These are phyloP conservation scores for Bovichtus diacanthus DNA, from an alignment of 2,797 vertebrate genomes.

Conservation along the genomic window DNA sequence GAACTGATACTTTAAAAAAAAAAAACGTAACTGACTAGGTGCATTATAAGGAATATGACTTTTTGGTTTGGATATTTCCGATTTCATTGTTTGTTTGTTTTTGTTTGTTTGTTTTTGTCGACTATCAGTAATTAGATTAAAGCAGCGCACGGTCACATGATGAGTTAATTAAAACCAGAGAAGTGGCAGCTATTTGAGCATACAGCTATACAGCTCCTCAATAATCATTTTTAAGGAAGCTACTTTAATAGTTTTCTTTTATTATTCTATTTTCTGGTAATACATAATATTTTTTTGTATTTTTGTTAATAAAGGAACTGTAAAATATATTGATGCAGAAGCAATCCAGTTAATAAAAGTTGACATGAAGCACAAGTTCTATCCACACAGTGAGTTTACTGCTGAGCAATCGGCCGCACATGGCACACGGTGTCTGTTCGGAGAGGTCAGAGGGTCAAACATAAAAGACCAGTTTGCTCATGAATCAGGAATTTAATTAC, in stretches of 20 bases:
- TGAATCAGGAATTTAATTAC: constrained; percentile 92
- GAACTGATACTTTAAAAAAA: no score
- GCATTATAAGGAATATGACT: background rate
- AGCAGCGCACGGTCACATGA: background rate
- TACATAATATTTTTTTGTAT: background rate
- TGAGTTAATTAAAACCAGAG: constrained; percentile 25
- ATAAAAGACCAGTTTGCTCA: constrained; percentile 69
- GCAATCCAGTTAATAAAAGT: background rate
- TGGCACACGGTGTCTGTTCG: constrained; percentile 19
- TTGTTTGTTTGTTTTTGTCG: background rate
- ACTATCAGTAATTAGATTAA: constrained; percentile 19
- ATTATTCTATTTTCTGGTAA: background rate
- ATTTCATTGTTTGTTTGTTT: background rate
- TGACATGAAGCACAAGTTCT: background rate
- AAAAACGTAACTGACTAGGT: background rate
- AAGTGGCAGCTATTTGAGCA: constrained; percentile 1
- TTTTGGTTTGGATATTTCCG: background rate
- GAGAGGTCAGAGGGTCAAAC: constrained; percentile 66
- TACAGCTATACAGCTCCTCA: constrained; percentile 11
- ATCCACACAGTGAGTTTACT: constrained; percentile 11
- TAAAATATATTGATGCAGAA: background rate
- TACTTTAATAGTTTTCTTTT: background rate
- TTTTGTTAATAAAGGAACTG: background rate
- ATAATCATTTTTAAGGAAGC: constrained; percentile 9
- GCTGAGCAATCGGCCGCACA: constrained; percentile 16